phyloP scores from a whole-genome alignment of 37 sponge, comb jelly and placozoan species.

The Oscarella lobularis region DNA sequence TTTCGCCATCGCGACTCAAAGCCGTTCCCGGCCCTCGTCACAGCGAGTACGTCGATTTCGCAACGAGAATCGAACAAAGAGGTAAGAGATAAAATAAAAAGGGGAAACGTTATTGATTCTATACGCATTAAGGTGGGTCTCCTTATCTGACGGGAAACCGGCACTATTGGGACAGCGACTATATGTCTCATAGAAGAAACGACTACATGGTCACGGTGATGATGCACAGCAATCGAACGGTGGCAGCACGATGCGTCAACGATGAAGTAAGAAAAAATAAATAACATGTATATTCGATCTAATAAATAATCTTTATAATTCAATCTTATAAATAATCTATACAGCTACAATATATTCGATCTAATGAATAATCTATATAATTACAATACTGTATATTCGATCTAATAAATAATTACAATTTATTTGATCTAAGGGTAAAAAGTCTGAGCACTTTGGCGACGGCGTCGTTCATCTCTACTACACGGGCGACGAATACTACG shows the following conservation, averaged over 20 bases:
- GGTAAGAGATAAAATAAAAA: too few relatives aligned
- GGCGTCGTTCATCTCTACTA: neutral
- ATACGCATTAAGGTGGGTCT: too few relatives aligned
- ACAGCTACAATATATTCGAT: too few relatives aligned
- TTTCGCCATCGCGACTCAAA: neutral
- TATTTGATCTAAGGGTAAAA: neutral
- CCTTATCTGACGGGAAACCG: neutral
- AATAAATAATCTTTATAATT: too few relatives aligned
- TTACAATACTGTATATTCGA: too few relatives aligned
- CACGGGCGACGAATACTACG: slow-evolving; percentile 1
- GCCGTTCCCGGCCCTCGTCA: neutral
- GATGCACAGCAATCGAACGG: neutral
- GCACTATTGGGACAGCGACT: slow-evolving; percentile 4
- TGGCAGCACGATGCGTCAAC: neutral
- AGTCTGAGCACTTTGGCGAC: neutral
- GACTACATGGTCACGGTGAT: neutral
- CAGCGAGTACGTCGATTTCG: neutral
- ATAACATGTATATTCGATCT: too few relatives aligned
- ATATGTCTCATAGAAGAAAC: neutral
- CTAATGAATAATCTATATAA: too few relatives aligned
- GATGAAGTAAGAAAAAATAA: neutral
- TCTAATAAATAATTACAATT: too few relatives aligned
- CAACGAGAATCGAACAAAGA: neutral
- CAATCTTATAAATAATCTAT: too few relatives aligned
- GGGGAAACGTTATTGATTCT: too few relatives aligned